Evolutionary conservation across 1,140 invertebrate species (phyloP).

Genomic region (Camponotus vicinus): DNA sequence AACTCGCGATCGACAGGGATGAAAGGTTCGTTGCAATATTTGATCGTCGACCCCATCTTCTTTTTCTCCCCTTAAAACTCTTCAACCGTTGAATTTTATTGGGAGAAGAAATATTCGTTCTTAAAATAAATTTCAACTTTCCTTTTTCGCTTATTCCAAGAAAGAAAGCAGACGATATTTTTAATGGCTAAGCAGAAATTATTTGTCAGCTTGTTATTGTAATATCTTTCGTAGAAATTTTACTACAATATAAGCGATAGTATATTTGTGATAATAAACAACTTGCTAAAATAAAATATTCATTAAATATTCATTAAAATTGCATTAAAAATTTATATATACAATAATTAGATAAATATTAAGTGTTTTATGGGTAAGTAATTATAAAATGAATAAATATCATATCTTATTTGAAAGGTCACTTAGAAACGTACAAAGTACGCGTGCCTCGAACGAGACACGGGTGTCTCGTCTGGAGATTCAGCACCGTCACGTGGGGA

Average conservation of each 20-base stretch:
- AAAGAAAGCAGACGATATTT: background rate
- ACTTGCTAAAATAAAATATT: background rate
- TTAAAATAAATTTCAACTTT: background rate
- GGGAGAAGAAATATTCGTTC: background rate
- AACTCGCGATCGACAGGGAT: slow-evolving; percentile 54
- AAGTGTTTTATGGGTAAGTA: background rate
- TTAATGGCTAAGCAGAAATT: background rate
- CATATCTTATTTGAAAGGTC: background rate
- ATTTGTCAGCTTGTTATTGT: background rate
- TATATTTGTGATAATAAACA: too few relatives aligned
- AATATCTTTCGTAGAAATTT: background rate
- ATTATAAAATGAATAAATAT: background rate
- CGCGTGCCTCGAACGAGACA: slow-evolving; percentile 57
- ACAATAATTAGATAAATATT: background rate
- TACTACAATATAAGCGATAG: too few relatives aligned
- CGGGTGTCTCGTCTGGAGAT: slow-evolving; percentile 64
- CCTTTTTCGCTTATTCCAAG: background rate
- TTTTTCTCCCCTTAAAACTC: background rate
- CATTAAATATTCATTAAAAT: background rate
- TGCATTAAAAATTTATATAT: background rate
- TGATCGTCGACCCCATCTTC: background rate
- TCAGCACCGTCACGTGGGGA: slow-evolving; percentile 18
- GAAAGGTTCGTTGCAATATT: slow-evolving; percentile 46
- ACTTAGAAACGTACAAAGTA: slow-evolving; percentile 13
- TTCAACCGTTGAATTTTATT: background rate